These are phyloP conservation scores for Pelosia muscerda DNA, from an alignment of 2,888 invertebrate species.

Conservation along the genomic window DNA sequence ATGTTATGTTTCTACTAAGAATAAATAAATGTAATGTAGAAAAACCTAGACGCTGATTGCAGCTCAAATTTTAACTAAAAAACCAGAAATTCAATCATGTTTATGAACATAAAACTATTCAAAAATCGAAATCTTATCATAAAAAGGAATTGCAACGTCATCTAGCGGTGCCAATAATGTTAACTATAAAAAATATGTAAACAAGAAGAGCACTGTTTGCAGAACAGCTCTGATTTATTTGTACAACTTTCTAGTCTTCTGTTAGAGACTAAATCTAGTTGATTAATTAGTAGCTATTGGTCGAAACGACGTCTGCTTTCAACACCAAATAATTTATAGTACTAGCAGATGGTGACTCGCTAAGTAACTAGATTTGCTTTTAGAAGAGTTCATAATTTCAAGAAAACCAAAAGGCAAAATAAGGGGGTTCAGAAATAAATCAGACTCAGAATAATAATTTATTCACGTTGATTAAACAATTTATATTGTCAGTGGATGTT, in stretches of 20 bases:
- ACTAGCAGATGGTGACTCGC: slow-evolving; percentile 3
- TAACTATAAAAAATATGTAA: no score
- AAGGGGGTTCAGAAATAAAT: neutral
- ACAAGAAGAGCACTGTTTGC: neutral
- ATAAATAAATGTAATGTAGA: no score
- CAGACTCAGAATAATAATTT: slow-evolving; percentile 1
- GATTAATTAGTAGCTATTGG: neutral
- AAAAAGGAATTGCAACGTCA: no score
- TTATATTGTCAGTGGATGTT: neutral
- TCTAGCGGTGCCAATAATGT: no score
- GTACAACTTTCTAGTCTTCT: neutral
- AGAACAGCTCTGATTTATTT: no score
- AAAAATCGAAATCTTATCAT: no score
- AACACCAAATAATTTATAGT: slow-evolving; percentile 4
- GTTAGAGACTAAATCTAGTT: neutral
- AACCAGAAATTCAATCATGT: no score
- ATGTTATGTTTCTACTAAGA: no score
- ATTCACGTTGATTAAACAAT: slow-evolving; percentile 1
- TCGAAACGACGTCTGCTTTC: neutral
- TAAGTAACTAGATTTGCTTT: neutral
- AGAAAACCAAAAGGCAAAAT: neutral
- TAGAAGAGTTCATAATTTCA: slow-evolving; percentile 4
- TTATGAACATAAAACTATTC: no score
- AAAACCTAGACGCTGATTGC: no score
- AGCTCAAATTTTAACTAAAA: no score